Conservation (phyloP, 2,888 invertebrate species). For the Atherix ibis region DNA sequence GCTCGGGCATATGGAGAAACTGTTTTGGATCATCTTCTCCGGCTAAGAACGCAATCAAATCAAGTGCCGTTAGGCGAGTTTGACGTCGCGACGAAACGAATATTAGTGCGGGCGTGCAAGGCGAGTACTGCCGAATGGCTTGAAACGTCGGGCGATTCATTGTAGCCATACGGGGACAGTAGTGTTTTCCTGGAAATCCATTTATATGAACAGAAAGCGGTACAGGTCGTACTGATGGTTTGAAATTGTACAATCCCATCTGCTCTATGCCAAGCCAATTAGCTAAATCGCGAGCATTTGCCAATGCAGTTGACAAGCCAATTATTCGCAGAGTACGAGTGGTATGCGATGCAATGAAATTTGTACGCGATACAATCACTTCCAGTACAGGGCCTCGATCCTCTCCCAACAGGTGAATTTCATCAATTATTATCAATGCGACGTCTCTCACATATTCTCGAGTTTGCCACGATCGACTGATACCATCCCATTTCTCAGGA, state of each 20-base stretch:
- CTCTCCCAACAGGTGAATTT: constrained; percentile 91
- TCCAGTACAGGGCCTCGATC: constrained; percentile 83
- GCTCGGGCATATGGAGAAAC: constrained; percentile 78
- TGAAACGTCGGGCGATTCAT: constrained; percentile 99
- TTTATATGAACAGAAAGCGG: constrained; percentile 81
- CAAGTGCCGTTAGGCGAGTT: constrained; percentile 89
- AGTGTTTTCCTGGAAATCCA: constrained; percentile 95
- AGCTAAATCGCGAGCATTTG: constrained; percentile 92
- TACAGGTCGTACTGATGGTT: constrained; percentile 94
- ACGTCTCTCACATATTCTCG: constrained; percentile 87
- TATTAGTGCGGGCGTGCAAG: constrained; percentile 76
- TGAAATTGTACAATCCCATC: constrained; percentile 92
- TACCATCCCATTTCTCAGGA: constrained; percentile 99
- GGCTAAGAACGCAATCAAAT: constrained; percentile 80
- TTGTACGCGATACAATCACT: constrained; percentile 94
- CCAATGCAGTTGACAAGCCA: constrained; percentile 92
- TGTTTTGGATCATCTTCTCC: constrained; percentile 87
- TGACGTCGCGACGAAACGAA: constrained; percentile 95
- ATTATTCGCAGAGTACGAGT: constrained; percentile 69
- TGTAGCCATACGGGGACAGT: constrained; percentile 97
- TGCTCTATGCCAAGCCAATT: constrained; percentile 86
- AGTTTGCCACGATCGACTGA: constrained; percentile 96
- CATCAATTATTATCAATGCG: constrained; percentile 88
- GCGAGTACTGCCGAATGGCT: constrained; percentile 85
- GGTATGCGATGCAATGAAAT: constrained; percentile 87